These are phyloP conservation scores for Okapia johnstoni DNA, from an alignment of 2,113 vertebrate species.

Conservation along the genomic window DNA sequence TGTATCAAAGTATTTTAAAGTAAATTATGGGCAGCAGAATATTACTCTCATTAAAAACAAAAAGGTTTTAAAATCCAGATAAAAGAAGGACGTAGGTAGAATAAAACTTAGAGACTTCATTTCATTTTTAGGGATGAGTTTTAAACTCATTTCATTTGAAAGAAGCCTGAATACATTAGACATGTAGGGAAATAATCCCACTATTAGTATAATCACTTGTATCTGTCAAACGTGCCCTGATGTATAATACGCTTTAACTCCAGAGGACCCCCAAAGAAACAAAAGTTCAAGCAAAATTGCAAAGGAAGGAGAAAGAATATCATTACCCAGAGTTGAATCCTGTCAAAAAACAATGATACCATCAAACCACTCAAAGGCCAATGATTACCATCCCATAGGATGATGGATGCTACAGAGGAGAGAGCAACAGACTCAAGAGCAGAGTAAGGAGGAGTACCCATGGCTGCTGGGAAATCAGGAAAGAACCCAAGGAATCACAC, in stretches of 20 bases:
- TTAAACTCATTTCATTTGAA: slow-evolving; percentile 52
- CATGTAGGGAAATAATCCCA: slow-evolving; percentile 45
- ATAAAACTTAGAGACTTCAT: slow-evolving; percentile 26
- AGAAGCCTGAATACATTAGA: slow-evolving; percentile 62
- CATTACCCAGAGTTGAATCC: slow-evolving; percentile 4
- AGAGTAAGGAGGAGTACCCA: neutral
- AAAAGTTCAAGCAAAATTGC: slow-evolving; percentile 54
- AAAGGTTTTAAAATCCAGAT: slow-evolving; percentile 6
- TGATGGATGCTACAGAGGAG: neutral
- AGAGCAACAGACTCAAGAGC: neutral
- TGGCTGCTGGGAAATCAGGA: neutral
- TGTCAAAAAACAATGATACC: neutral
- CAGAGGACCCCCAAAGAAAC: slow-evolving; percentile 41
- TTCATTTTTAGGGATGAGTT: slow-evolving; percentile 48
- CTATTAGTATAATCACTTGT: slow-evolving; percentile 58
- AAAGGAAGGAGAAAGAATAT: slow-evolving; percentile 28
- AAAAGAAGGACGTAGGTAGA: slow-evolving; percentile 7
- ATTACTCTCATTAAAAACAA: neutral
- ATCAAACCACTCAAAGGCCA: neutral
- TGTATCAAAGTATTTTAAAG: slow-evolving; percentile 34
- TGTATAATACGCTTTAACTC: slow-evolving; percentile 35
- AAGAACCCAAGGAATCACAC: neutral
- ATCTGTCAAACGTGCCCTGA: slow-evolving; percentile 58
- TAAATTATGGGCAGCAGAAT: slow-evolving; percentile 11
- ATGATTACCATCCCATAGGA: neutral